Evolutionary conservation across 2,888 invertebrate species (phyloP).

Genomic region (Chorisops tibialis): DNA sequence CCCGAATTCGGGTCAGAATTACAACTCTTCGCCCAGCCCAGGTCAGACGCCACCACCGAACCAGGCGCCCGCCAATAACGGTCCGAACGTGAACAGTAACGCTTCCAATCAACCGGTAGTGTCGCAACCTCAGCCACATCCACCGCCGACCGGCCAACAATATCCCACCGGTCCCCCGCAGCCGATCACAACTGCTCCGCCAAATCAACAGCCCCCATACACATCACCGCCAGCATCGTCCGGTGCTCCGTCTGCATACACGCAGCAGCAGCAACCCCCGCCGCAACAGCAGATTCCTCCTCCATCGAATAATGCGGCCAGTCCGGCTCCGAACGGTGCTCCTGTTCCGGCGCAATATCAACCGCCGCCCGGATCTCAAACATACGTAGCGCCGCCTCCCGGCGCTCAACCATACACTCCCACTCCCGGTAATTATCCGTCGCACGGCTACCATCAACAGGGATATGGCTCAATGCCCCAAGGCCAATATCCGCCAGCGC

Average conservation of each 20-base stretch:
- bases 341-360: slow-evolving; percentile 49
- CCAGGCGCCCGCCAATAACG: slow-evolving; percentile 25
- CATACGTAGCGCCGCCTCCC: slow-evolving; percentile 49
- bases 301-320: slow-evolving; percentile 43
- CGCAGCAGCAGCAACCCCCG: slow-evolving; percentile 42
- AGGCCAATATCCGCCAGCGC: slow-evolving; percentile 60
- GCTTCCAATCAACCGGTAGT: slow-evolving; percentile 31
- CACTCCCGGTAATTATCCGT: slow-evolving; percentile 54
- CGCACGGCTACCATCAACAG: slow-evolving; percentile 57
- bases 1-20: slow-evolving; percentile 46
- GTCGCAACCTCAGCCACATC: slow-evolving; percentile 42
- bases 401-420: slow-evolving; percentile 48
- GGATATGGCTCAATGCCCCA: slow-evolving; percentile 61
- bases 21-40: slow-evolving; percentile 55
- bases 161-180: slow-evolving; percentile 44
- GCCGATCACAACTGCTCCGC: slow-evolving; percentile 29
- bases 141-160: slow-evolving; percentile 36
- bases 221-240: slow-evolving; percentile 45
- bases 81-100: slow-evolving; percentile 21
- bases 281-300: slow-evolving; percentile 46
- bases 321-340: slow-evolving; percentile 47
- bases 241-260: slow-evolving; percentile 43
- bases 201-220: slow-evolving; percentile 48
- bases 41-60: slow-evolving; percentile 48
- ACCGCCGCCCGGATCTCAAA: slow-evolving; percentile 48